Conservation (phyloP, 2,888 invertebrate species). For the Agrilus cyanescens region DNA sequence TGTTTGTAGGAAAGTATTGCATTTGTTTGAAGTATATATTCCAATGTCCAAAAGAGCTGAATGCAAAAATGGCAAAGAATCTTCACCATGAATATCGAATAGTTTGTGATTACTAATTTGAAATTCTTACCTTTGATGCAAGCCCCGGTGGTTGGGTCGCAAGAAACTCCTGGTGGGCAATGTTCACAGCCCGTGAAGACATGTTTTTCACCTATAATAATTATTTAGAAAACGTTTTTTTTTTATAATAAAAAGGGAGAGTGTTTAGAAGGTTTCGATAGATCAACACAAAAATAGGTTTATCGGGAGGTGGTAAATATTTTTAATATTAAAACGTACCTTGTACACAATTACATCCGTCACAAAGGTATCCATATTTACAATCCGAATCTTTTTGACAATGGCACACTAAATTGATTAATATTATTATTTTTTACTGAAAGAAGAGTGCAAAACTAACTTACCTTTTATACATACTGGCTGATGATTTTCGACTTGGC, state of each 20-base stretch:
- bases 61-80: too few species aligned
- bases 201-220: slow-evolving; percentile 11
- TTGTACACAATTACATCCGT: slow-evolving; percentile 57
- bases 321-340: neutral
- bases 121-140: slow-evolving; percentile 67
- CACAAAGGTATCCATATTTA: slow-evolving; percentile 43
- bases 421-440: neutral
- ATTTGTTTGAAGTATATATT: too few species aligned
- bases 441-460: neutral
- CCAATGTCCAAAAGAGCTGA: too few species aligned
- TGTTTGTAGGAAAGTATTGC: too few species aligned
- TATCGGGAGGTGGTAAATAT: too few species aligned
- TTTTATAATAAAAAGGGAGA: slow-evolving; percentile 3
- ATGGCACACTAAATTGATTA: slow-evolving; percentile 46
- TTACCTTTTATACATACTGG: slow-evolving; percentile 73
- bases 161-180: slow-evolving; percentile 65
- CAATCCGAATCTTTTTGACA: slow-evolving; percentile 60
- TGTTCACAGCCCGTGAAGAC: slow-evolving; percentile 51
- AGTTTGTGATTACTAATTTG: too few species aligned
- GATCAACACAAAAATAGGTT: neutral
- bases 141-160: slow-evolving; percentile 68
- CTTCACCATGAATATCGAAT: too few species aligned
- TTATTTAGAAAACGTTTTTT: slow-evolving; percentile 13
- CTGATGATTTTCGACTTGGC: slow-evolving; percentile 71
- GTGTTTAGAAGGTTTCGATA: neutral